Base-by-base conservation (phyloP, 2,888 invertebrate genomes). In the Lasioglossum pauxillum region DNA sequence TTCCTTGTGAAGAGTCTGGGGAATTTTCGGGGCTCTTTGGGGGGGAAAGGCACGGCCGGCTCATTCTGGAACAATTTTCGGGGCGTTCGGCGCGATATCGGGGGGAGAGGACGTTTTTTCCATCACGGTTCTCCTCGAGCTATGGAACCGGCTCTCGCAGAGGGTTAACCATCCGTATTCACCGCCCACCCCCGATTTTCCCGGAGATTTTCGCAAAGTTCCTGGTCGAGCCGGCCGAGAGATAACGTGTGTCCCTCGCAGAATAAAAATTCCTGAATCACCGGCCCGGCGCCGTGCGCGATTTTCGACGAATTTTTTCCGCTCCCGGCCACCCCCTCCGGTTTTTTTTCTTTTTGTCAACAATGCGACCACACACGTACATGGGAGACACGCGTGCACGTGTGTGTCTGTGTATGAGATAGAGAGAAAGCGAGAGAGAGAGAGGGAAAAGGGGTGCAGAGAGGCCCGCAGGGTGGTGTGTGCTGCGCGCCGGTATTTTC, bases 301-400 rank as follows among this genome's bases (percentile, higher is more conserved):
- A 86, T 86, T 85, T 85, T 86, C 86, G 53, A 82, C 88, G 84
- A 87, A 87, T 87, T 84, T 85, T 85, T 86, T 80, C 78, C 69
- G 35, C 19, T 67, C 67, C 67, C 67, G 35, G 38, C 35, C 38
- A 38, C 23, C 38, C 31, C 67, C 35, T 35, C 35, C 31, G 31
- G 27, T 64, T 64, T 64, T 60, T 57, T 74, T 85, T 78, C 89
- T 89, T 90, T 89, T 86, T 69, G 87, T 90, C 90, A 89, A 92
- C 92, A 92, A 91, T 91, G 91, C 90, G 60, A 41, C 74, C 80
- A 60, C 82, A 49, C 49, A 78, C 77, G 77, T 72, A n/a, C 73
- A 35, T 23, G 67, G 12, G 31, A 69, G 14, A 57, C 46, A 31
- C 53, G 60, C 16, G 72, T 46, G 75, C 64, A 10, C 19, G 49